Conservation (phyloP, 1,140 invertebrate genomes). For the Papilio aristodemus region DNA sequence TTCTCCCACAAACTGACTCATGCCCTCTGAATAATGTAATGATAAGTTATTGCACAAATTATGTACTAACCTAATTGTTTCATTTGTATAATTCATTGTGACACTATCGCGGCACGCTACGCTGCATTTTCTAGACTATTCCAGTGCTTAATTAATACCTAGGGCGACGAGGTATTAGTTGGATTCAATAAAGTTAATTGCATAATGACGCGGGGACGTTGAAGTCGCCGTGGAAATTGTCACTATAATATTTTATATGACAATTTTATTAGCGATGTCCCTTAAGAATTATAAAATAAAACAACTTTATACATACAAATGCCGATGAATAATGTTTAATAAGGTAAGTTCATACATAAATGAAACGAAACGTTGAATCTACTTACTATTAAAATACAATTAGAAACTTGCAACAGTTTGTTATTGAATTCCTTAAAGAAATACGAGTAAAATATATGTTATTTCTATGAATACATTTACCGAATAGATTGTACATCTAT, state of each 20-base stretch:
- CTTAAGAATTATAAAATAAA: constrained; percentile 5
- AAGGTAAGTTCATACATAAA: not conserved
- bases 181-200: constrained; percentile 25
- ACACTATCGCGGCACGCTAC: constrained; percentile 20
- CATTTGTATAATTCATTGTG: constrained; percentile 16
- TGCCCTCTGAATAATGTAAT: constrained; percentile 7
- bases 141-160: constrained; percentile 24
- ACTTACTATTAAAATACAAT: no score
- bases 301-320: not conserved
- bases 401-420: no score
- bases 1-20: constrained; percentile 21
- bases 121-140: constrained; percentile 22
- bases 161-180: constrained; percentile 2
- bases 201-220: not conserved
- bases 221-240: not conserved
- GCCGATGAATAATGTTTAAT: not conserved
- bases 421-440: no score
- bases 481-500: no score
- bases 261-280: not conserved
- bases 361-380: no score
- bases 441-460: no score
- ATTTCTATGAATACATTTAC: no score
- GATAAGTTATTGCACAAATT: constrained; percentile 29
- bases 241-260: not conserved
- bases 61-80: constrained; percentile 31